These are phyloP conservation scores for Gisinianus flammeolus DNA, from an alignment of 2,888 invertebrate genomes.

Conservation along the genomic window DNA sequence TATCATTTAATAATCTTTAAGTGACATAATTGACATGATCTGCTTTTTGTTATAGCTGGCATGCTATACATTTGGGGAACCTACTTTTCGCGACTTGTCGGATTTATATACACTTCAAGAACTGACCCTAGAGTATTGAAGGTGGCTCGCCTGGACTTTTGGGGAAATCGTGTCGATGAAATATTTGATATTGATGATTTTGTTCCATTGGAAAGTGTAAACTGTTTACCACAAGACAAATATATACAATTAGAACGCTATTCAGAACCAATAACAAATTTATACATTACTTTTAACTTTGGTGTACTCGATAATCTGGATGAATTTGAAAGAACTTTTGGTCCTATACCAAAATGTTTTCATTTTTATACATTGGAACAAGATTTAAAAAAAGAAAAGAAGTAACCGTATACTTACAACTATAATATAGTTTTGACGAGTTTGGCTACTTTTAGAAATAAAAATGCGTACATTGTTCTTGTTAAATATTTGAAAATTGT, in stretches of 20 bases:
- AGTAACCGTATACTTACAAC: too few relatives aligned
- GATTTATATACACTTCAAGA: conserved; percentile 46
- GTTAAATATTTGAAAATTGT: too few relatives aligned
- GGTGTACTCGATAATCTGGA: conserved; percentile 15
- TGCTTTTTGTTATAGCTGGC: too few relatives aligned
- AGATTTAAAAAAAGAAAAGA: too few relatives aligned
- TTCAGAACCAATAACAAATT: conserved; percentile 37
- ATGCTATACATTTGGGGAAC: conserved; percentile 54
- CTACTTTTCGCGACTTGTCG: conserved; percentile 45
- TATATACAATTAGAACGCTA: conserved; percentile 45
- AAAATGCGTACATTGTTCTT: too few relatives aligned
- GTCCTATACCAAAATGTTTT: conserved; percentile 9
- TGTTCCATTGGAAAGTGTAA: conserved; percentile 1
- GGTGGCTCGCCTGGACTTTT: conserved; percentile 51
- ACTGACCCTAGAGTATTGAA: conserved; percentile 38
- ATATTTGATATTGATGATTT: conserved; percentile 3
- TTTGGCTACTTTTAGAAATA: too few relatives aligned
- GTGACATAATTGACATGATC: background rate
- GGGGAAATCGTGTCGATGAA: conserved; percentile 38
- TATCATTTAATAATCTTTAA: background rate
- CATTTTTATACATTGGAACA: too few relatives aligned
- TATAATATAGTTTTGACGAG: too few relatives aligned
- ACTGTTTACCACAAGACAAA: conserved; percentile 4
- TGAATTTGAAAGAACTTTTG: conserved; percentile 42
- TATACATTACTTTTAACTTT: conserved; percentile 30